Percentiles rank a stretch among this genome's conserved stretches.
phyloP scores from a whole-genome alignment of 1,140 invertebrate species.

The Sesamia nonagrioides region DNA sequence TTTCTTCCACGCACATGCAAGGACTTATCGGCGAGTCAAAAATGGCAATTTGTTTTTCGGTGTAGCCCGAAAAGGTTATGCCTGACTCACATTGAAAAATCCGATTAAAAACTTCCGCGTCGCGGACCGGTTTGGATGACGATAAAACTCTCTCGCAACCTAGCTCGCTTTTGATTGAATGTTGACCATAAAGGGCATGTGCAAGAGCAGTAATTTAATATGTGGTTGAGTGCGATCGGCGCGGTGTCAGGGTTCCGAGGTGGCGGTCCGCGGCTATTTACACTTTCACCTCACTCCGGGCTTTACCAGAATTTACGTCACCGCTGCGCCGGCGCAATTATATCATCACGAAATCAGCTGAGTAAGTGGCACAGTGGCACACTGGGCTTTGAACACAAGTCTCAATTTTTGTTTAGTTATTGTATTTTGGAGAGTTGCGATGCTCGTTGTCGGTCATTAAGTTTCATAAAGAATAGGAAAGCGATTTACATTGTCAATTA shows the following conservation, averaged over 20 bases:
- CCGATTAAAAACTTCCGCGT: constrained; percentile 52
- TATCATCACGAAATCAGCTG: constrained; percentile 76
- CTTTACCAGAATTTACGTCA: constrained; percentile 69
- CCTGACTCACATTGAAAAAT: constrained; percentile 39
- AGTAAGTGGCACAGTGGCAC: constrained; percentile 63
- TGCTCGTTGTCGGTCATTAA: constrained; percentile 52
- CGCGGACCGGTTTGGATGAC: background rate
- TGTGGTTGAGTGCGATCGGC: background rate
- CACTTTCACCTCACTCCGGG: constrained; percentile 73
- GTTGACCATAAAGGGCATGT: constrained; percentile 40
- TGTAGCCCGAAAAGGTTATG: constrained; percentile 24
- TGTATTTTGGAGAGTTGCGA: constrained; percentile 52
- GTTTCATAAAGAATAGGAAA: constrained; percentile 44
- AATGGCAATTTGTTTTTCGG: constrained; percentile 7
- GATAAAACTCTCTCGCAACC: background rate
- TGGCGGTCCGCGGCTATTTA: constrained; percentile 60
- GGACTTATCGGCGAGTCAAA: constrained; percentile 7
- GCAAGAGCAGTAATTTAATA: background rate
- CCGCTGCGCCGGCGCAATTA: constrained; percentile 64
- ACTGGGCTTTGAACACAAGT: constrained; percentile 44
- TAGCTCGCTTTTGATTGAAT: background rate
- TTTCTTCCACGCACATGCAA: constrained; percentile 61
- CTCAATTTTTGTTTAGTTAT: constrained; percentile 55
- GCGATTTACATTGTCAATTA: constrained; percentile 37
- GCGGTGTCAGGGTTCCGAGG: constrained; percentile 63